Conservation (phyloP, 2,888 invertebrate species). For the Ischnura elegans region DNA sequence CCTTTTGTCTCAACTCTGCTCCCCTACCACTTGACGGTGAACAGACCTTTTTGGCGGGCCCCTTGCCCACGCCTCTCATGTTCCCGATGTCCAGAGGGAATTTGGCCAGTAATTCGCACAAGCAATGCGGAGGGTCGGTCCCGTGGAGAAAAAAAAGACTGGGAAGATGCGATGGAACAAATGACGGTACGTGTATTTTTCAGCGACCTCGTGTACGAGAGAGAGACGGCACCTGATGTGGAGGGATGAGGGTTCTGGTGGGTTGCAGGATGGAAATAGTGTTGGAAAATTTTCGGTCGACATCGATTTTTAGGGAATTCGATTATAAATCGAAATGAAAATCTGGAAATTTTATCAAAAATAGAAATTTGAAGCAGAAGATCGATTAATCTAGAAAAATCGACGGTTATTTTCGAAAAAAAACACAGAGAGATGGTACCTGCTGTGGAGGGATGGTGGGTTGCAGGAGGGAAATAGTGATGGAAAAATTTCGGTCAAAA, state of each 20-base stretch:
- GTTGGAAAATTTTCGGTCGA: no score
- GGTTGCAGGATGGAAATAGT: no score
- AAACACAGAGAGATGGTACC: no score
- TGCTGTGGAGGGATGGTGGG: no score
- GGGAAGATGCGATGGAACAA: background rate
- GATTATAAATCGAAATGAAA: no score
- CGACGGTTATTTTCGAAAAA: no score
- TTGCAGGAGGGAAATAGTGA: no score
- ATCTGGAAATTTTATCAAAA: no score
- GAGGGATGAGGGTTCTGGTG: background rate
- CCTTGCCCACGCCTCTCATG: background rate
- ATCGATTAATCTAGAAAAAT: no score
- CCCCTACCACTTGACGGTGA: background rate
- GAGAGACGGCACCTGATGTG: background rate
- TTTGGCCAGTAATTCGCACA: slow-evolving; percentile 10
- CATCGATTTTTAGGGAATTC: no score
- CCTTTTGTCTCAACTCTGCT: background rate
- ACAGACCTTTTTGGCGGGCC: background rate
- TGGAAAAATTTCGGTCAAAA: no score
- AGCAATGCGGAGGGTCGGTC: background rate
- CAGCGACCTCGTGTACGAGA: background rate
- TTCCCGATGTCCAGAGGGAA: background rate
- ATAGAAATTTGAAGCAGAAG: no score
- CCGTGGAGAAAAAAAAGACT: background rate
- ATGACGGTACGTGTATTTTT: slow-evolving; percentile 22